phyloP scores from a whole-genome alignment of 2,888 invertebrate genomes.

The Ferdinandea cuprea region DNA sequence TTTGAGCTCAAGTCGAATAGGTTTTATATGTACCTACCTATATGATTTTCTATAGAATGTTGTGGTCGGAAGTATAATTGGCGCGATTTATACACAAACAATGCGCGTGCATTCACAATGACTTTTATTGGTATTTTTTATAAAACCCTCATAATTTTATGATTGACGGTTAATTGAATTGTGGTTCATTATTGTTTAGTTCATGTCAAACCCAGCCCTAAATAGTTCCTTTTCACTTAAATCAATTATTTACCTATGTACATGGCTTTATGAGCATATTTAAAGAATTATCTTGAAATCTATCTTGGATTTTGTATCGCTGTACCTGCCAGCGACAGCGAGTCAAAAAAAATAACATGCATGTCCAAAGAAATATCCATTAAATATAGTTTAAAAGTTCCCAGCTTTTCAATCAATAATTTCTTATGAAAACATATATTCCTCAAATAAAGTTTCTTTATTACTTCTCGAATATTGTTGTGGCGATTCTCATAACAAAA shows the following conservation, averaged over 20 bases:
- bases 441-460: too few relatives aligned
- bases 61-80: neutral
- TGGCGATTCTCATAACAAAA: too few relatives aligned
- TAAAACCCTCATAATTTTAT: conserved; percentile 21
- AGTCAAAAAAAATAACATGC: too few relatives aligned
- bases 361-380: too few relatives aligned
- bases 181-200: neutral
- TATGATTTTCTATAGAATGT: neutral
- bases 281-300: too few relatives aligned
- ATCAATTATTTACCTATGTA: neutral
- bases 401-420: too few relatives aligned
- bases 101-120: neutral
- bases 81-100: neutral
- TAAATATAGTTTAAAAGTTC: too few relatives aligned
- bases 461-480: too few relatives aligned
- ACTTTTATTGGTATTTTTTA: neutral
- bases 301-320: too few relatives aligned
- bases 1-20: conserved; percentile 21
- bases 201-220: neutral
- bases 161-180: conserved; percentile 36
- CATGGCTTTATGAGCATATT: too few relatives aligned
- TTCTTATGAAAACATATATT: too few relatives aligned
- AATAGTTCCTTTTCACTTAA: neutral
- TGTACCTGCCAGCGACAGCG: too few relatives aligned
- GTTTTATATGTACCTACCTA: neutral